These are phyloP conservation scores for Oithona nana DNA, from an alignment of 2,888 invertebrate species.

Conservation along the genomic window DNA sequence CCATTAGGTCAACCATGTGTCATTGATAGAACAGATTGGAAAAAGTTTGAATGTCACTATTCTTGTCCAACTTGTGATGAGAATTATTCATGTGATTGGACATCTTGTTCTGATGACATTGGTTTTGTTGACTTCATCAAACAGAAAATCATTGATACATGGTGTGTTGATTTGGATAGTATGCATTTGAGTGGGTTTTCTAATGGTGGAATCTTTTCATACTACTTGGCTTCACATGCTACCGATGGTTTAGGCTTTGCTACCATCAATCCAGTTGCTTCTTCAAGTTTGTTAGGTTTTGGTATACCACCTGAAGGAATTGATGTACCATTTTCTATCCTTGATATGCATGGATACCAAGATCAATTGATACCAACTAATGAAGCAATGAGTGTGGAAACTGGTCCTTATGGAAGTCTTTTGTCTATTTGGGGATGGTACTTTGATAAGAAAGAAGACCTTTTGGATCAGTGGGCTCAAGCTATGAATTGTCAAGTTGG, in stretches of 20 bases:
- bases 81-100: conserved; percentile 1
- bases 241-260: neutral
- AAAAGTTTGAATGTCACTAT: neutral
- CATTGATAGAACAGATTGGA: neutral
- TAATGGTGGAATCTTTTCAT: conserved; percentile 4
- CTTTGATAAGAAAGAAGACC: neutral
- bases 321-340: neutral
- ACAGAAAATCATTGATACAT: neutral
- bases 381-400: neutral
- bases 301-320: neutral
- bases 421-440: neutral
- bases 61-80: neutral
- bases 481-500: neutral
- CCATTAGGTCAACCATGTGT: neutral
- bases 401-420: neutral
- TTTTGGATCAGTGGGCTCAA: neutral
- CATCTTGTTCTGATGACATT: conserved; percentile 1
- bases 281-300: neutral
- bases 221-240: neutral
- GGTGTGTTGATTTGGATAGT: neutral
- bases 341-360: neutral
- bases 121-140: neutral
- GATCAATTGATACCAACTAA: neutral
- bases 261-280: neutral
- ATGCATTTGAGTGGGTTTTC: neutral